Evolutionary conservation across 2,113 vertebrate species (phyloP).

Genomic region (Dascyllus trimaculatus): DNA sequence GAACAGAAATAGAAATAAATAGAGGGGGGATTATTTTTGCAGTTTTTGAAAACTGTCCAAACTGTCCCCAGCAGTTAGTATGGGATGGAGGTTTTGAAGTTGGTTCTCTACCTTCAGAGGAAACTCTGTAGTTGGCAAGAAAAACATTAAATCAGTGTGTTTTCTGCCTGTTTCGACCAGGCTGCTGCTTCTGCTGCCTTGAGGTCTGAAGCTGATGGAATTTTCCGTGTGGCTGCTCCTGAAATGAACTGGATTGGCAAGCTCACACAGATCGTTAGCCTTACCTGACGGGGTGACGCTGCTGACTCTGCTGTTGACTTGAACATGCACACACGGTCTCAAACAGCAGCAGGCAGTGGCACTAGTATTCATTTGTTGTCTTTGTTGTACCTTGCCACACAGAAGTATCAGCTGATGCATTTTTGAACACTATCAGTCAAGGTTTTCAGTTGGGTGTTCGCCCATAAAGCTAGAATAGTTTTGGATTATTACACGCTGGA

Average conservation of each 20-base stretch:
- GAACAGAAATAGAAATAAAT: too few species aligned
- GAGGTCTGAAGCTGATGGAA: conserved; percentile 38
- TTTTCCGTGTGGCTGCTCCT: conserved; percentile 31
- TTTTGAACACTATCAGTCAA: not conserved
- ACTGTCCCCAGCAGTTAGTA: too few species aligned
- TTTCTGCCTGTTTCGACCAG: conserved; percentile 1
- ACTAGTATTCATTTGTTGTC: not conserved
- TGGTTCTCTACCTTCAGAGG: too few species aligned
- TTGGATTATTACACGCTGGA: not conserved
- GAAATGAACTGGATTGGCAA: conserved; percentile 45
- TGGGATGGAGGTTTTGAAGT: too few species aligned
- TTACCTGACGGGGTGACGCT: not conserved
- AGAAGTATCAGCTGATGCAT: not conserved
- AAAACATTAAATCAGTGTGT: not conserved
- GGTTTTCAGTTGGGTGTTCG: not conserved
- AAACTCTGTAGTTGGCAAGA: not conserved
- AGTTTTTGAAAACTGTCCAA: too few species aligned
- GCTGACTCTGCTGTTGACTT: not conserved
- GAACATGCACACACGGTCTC: not conserved
- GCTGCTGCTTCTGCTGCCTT: not conserved
- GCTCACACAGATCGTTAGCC: conserved; percentile 2
- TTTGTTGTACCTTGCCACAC: not conserved
- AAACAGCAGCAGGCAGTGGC: conserved; percentile 6
- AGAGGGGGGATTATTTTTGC: too few species aligned
- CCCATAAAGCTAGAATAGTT: not conserved